Evolutionary conservation across 2,113 vertebrate genomes (phyloP).

Genomic region (Rhea pennata): DNA sequence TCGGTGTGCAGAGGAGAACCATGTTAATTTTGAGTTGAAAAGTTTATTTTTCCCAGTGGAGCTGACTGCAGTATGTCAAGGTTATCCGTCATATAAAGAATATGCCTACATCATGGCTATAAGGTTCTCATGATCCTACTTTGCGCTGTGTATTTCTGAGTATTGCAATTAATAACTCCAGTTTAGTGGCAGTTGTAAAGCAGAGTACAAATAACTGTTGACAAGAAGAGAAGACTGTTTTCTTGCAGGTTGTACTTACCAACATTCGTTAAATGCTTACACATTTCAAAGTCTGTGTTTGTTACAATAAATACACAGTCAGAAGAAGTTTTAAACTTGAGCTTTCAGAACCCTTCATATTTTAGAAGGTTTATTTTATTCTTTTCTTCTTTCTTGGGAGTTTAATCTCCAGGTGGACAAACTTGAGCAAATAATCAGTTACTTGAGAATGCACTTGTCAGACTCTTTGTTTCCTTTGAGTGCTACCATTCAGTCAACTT

Average conservation of each 20-base stretch:
- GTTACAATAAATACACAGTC: not conserved
- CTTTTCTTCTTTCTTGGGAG: not conserved
- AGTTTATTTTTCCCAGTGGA: not conserved
- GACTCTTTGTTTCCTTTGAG: not conserved
- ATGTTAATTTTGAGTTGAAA: not conserved
- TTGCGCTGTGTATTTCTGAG: not conserved
- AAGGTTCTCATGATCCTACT: not conserved
- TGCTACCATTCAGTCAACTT: not conserved
- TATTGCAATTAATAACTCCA: not conserved
- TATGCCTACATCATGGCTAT: not conserved
- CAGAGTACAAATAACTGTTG: not conserved
- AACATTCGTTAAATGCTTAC: not conserved
- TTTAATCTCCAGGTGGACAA: not conserved
- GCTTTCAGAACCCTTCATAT: not conserved
- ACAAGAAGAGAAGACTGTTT: not conserved
- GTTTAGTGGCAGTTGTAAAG: not conserved
- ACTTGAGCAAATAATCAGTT: not conserved
- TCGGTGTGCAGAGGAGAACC: accelerated
- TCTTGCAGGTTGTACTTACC: not conserved
- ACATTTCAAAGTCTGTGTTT: not conserved
- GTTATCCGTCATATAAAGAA: not conserved
- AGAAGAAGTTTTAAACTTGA: not conserved
- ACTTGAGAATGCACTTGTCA: not conserved
- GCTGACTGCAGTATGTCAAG: not conserved
- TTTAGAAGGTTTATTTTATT: not conserved